These are phyloP conservation scores for Piaya cayana DNA, from an alignment of 2,113 vertebrate species.

Conservation along the genomic window DNA sequence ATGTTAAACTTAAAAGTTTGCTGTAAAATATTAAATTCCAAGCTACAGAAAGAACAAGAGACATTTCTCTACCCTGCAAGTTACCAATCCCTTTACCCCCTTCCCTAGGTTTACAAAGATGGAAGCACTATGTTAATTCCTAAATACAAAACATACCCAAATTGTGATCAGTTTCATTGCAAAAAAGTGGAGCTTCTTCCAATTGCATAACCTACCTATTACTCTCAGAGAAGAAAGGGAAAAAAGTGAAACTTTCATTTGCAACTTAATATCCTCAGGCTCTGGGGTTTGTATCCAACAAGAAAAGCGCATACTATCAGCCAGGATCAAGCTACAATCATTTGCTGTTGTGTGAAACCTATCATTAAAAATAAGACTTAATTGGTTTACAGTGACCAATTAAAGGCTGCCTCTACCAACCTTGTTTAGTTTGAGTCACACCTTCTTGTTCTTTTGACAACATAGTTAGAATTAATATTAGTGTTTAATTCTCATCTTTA, in stretches of 20 bases:
- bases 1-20: conserved; percentile 79
- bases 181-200: neutral
- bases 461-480: neutral
- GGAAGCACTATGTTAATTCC: neutral
- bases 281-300: neutral
- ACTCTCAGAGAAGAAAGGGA: neutral
- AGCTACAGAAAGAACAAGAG: conserved; percentile 29
- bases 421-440: neutral
- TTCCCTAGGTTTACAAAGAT: neutral
- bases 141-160: neutral
- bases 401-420: neutral
- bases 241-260: neutral
- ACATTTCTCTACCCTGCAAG: neutral
- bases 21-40: conserved; percentile 75
- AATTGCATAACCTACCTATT: neutral
- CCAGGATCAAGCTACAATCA: conserved; percentile 4
- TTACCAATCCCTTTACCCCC: neutral
- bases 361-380: conserved; percentile 26
- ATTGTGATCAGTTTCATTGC: neutral
- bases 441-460: neutral
- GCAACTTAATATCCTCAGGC: neutral
- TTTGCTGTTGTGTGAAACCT: conserved; percentile 14
- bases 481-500: neutral
- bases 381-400: conserved; percentile 10
- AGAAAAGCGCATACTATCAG: neutral